phyloP scores from a whole-genome alignment of 2,888 invertebrate species.

The Lymantria dispar region DNA sequence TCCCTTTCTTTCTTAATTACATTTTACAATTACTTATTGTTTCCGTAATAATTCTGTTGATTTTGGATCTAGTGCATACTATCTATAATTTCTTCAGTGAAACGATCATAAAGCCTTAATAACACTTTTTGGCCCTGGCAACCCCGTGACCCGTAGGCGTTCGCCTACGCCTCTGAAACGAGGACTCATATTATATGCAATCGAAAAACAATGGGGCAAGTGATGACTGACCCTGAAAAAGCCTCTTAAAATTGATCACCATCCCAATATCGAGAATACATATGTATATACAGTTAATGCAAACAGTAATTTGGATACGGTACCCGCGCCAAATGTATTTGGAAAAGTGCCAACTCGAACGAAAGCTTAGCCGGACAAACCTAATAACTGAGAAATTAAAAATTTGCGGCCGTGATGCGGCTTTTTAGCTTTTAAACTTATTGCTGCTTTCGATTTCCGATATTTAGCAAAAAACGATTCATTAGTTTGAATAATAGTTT shows the following conservation, averaged over 20 bases:
- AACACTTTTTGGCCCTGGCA: no score
- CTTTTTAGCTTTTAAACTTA: slow-evolving; percentile 8
- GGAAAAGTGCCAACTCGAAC: slow-evolving; percentile 53
- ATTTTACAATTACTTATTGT: no score
- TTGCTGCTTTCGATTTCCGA: slow-evolving; percentile 7
- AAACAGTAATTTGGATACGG: slow-evolving; percentile 61
- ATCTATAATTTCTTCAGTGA: no score
- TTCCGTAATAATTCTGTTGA: no score
- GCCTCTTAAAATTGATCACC: slow-evolving; percentile 6
- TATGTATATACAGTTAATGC: slow-evolving; percentile 35
- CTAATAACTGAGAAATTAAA: slow-evolving; percentile 46
- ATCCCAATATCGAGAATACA: slow-evolving; percentile 1
- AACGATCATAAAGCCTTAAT: no score
- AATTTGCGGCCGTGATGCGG: slow-evolving; percentile 7
- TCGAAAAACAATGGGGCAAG: neutral
- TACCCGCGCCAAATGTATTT: slow-evolving; percentile 58
- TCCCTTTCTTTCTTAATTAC: no score
- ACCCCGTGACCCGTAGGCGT: no score
- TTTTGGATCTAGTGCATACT: no score
- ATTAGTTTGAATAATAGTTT: neutral
- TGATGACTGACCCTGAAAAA: slow-evolving; percentile 5
- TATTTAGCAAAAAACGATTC: slow-evolving; percentile 2
- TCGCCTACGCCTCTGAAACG: no score
- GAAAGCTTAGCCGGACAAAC: slow-evolving; percentile 31
- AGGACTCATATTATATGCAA: no score